Percentiles rank a stretch among this genome's conserved stretches.
phyloP scores from a whole-genome alignment of 64 coral and sea anemone species.

The Acropora tenuis region DNA sequence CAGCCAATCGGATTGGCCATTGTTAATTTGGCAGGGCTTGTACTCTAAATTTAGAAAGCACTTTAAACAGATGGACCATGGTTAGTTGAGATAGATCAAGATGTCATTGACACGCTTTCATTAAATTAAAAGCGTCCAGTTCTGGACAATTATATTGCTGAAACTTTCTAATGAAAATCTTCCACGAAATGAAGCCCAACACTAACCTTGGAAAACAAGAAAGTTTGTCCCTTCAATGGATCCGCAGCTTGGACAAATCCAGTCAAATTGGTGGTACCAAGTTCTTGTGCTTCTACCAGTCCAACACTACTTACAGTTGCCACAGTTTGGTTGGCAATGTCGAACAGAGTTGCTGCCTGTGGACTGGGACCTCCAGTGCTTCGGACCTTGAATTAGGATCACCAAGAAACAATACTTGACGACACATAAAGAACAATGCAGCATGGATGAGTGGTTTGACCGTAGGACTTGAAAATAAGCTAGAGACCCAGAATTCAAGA shows the following conservation, averaged over 20 bases:
- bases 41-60: no score
- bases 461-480: no score
- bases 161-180: neutral
- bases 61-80: no score
- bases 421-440: neutral
- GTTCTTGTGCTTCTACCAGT: slow-evolving; percentile 73
- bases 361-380: slow-evolving; percentile 95
- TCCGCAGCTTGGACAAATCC: slow-evolving; percentile 82
- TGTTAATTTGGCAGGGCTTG: no score
- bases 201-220: slow-evolving; percentile 87
- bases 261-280: slow-evolving; percentile 87
- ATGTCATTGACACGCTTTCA: no score
- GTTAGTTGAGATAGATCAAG: no score
- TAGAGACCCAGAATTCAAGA: no score
- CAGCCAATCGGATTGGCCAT: no score
- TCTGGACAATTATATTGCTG: no score
- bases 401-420: neutral
- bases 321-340: slow-evolving; percentile 83
- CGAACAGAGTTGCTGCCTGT: slow-evolving; percentile 87
- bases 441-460: no score
- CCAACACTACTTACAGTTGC: slow-evolving; percentile 90
- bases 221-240: slow-evolving; percentile 75
- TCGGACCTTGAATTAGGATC: slow-evolving; percentile 56
- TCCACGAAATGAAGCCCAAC: neutral
- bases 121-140: no score